Base-by-base conservation (phyloP, 2,888 invertebrate genomes). In the Xiphydria camelus region DNA sequence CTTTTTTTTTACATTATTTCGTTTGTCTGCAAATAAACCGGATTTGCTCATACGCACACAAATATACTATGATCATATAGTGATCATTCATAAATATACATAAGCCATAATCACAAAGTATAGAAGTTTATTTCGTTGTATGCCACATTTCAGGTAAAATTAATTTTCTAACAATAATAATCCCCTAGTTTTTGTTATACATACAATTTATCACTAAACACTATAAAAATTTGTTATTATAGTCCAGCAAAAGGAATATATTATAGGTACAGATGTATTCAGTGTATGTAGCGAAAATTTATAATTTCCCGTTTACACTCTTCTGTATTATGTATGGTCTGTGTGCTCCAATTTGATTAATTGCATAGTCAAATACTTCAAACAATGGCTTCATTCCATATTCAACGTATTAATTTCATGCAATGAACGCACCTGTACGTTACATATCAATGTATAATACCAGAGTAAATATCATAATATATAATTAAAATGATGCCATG, bases 121-220 rank as follows among this genome's bases (percentile, higher is more conserved):
- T 29, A 29, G 29, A 12, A 29, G 29, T 29, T 29, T 29, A 29
- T 29, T 29, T 29, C 29, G 29, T 29, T 29, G 29, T 29, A 12
- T 15, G 29, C 12, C 12, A n/a, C n/a, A 5, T 29, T 29, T 29
- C 5, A 29, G 15, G 15, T 29, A 3, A 29, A 29, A 29, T 12
- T 29, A 29, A 29, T 29, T 29, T 29, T 14, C 29, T 29, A 29
- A 12, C 2, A 10, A 14, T 29, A 14, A 29, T 15, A 29, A 2
- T 12, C 14, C 5, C 9, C 6, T 5, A 29, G 12, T 9, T 29
- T n/a, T n/a, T 29, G 10, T 26, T 10, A 7, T 29, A 29, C 15
- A 4, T 29, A 29, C 29, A 29, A 29, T 29, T 29, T 15, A 29
- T 29, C 15, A 2, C 12, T 15, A 29, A 29, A 29, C 15, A 6